Conservation (phyloP, 2,888 invertebrate species). For the Helicoverpa assulta region DNA sequence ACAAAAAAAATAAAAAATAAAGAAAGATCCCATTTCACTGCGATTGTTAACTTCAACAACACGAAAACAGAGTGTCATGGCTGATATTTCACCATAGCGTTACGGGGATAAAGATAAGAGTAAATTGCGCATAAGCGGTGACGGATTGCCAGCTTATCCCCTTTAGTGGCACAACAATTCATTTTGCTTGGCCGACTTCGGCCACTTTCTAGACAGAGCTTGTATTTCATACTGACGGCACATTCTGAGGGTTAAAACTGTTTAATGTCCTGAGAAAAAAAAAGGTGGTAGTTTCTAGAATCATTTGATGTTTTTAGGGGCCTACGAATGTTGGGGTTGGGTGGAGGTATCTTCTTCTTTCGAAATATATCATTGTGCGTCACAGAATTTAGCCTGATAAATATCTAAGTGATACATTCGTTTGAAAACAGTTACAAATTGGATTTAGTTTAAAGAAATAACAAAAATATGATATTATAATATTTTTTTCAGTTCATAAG, state of each 20-base stretch:
- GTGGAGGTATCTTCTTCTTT: neutral
- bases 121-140: constrained; percentile 57
- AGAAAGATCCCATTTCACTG: neutral
- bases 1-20: neutral
- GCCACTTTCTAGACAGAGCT: neutral
- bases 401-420: too few species aligned
- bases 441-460: too few species aligned
- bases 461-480: too few species aligned
- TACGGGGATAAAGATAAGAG: constrained; percentile 47
- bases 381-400: too few species aligned
- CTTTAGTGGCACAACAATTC: constrained; percentile 47
- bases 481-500: too few species aligned
- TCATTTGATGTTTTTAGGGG: neutral
- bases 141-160: constrained; percentile 56
- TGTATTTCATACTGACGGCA: neutral
- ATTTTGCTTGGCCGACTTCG: constrained; percentile 40
- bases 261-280: neutral
- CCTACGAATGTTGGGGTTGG: neutral
- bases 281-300: neutral
- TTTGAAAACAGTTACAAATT: too few species aligned
- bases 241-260: neutral
- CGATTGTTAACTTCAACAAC: constrained; percentile 7
- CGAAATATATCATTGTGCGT: too few species aligned
- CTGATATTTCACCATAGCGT: constrained; percentile 38
- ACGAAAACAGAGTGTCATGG: constrained; percentile 30